phyloP scores from a whole-genome alignment of 2,888 invertebrate species.

The Cremastinae sp. region DNA sequence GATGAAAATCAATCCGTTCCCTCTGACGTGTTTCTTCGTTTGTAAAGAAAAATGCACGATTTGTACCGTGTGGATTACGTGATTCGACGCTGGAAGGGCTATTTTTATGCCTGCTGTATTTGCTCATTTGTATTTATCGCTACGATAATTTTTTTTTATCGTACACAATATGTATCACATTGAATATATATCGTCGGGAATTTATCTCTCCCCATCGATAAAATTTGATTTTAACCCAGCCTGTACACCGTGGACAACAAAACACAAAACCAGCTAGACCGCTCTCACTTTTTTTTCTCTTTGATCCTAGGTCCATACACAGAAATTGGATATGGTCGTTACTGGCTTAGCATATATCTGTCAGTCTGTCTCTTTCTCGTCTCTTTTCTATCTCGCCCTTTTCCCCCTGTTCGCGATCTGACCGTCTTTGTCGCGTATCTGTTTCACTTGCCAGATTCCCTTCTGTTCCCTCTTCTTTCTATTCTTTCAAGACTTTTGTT shows the following conservation, averaged over 20 bases:
- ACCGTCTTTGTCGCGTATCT: slow-evolving; percentile 35
- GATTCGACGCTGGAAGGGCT: slow-evolving; percentile 33
- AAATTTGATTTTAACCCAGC: not conserved
- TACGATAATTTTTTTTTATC: no score
- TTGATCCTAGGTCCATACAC: slow-evolving; percentile 44
- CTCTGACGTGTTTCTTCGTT: slow-evolving; percentile 31
- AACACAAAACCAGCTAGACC: slow-evolving; percentile 1
- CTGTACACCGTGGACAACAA: not conserved
- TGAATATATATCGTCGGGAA: not conserved
- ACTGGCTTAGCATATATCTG: slow-evolving; percentile 51
- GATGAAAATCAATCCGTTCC: slow-evolving; percentile 34
- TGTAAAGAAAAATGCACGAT: slow-evolving; percentile 44
- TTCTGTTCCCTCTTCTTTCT: slow-evolving; percentile 21
- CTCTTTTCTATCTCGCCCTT: slow-evolving; percentile 43
- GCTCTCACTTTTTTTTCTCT: slow-evolving; percentile 28
- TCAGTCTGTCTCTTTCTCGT: slow-evolving; percentile 25
- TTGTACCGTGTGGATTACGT: slow-evolving; percentile 39
- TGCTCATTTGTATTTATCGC: no score
- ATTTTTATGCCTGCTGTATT: no score
- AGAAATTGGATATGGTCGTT: slow-evolving; percentile 72
- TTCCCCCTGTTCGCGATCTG: slow-evolving; percentile 10
- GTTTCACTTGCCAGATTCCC: slow-evolving; percentile 48
- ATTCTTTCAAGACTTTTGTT: slow-evolving; percentile 42
- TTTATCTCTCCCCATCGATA: not conserved
- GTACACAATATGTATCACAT: no score